Percentiles rank a stretch among this genome's conserved stretches.
phyloP scores from a whole-genome alignment of 2,113 vertebrate genomes.

The Hypomesus transpacificus region DNA sequence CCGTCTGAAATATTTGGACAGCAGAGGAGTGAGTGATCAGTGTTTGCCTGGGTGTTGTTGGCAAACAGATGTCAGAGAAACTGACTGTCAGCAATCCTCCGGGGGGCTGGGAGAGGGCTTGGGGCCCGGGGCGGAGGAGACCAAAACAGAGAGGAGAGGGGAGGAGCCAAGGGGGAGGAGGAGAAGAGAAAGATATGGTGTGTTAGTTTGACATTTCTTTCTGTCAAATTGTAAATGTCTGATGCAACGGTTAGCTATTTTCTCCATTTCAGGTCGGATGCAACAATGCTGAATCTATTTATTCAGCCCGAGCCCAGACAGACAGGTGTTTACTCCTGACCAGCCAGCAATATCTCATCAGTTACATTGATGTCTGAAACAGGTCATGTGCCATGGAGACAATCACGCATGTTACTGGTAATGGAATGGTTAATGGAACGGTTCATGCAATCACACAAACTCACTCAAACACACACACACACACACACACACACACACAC shows the following conservation, averaged over 20 bases:
- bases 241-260: neutral
- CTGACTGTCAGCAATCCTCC: conserved; percentile 52
- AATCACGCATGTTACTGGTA: conserved; percentile 2
- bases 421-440: conserved; percentile 15
- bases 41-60: conserved; percentile 63
- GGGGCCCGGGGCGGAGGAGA: neutral
- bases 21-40: conserved; percentile 64
- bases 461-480: neutral
- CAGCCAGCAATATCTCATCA: neutral
- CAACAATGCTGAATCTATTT: neutral
- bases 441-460: neutral
- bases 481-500: conserved; percentile 8
- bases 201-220: neutral
- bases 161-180: neutral
- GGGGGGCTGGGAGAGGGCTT: conserved; percentile 23
- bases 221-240: neutral
- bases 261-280: neutral
- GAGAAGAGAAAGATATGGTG: neutral
- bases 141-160: neutral
- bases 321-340: neutral
- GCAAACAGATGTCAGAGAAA: conserved; percentile 66
- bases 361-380: neutral
- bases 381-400: neutral
- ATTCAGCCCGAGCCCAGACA: neutral
- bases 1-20: conserved; percentile 75